These are phyloP conservation scores for Drosophila sp. DNA, from an alignment of 1,140 invertebrate species.

Conservation along the genomic window DNA sequence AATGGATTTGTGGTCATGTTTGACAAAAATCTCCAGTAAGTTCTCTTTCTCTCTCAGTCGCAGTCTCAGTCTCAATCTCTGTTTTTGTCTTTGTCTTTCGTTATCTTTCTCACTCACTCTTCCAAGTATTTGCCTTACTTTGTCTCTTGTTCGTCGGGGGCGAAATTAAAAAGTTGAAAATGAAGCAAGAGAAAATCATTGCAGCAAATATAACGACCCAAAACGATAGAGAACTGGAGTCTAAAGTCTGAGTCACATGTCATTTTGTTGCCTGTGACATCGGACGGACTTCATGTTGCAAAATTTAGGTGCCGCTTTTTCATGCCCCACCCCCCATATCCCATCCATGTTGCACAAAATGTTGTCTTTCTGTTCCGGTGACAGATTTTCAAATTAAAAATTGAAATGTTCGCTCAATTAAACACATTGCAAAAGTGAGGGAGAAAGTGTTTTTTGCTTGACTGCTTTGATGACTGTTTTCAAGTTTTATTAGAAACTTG, in stretches of 20 bases:
- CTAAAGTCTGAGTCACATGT: conserved; percentile 43
- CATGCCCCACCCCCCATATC: too few relatives aligned
- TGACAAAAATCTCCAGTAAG: conserved; percentile 47
- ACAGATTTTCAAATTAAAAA: conserved; percentile 46
- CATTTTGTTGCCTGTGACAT: conserved; percentile 47
- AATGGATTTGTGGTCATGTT: conserved; percentile 76
- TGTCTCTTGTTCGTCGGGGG: conserved; percentile 39
- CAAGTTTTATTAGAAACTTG: conserved; percentile 1
- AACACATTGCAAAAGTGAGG: neutral
- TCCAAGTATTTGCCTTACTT: conserved; percentile 62
- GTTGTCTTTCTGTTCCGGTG: conserved; percentile 18
- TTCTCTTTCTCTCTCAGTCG: neutral
- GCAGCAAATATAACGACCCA: conserved; percentile 37
- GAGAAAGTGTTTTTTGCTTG: neutral
- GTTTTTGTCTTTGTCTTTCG: conserved; percentile 6
- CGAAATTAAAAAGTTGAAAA: conserved; percentile 60
- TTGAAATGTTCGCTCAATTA: conserved; percentile 31
- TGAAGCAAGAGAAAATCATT: conserved; percentile 26
- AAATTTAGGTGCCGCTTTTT: conserved; percentile 54
- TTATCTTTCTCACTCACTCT: neutral
- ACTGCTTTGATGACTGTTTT: conserved; percentile 7
- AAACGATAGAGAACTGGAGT: neutral
- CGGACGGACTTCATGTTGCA: conserved; percentile 28
- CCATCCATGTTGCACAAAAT: conserved; percentile 15
- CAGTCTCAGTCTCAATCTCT: neutral